Conservation (phyloP, 2,888 invertebrate species). For the Drosophila austrosaltans region DNA sequence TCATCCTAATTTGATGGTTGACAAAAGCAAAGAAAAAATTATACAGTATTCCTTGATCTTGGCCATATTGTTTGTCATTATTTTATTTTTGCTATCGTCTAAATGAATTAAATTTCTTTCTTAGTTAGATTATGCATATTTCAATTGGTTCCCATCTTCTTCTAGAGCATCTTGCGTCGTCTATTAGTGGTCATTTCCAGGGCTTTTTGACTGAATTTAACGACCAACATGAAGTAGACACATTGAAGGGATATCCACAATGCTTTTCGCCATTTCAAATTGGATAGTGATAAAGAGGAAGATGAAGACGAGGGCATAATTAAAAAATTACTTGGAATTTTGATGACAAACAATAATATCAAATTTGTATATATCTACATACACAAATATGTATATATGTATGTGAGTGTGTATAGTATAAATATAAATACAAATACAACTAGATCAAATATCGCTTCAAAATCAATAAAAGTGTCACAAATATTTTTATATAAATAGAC, state of each 20-base stretch:
- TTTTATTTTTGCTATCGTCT: constrained; percentile 51
- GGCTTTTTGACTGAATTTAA: constrained; percentile 18
- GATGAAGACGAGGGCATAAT: not conserved
- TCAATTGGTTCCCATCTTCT: constrained; percentile 13
- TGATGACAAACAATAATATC: not conserved
- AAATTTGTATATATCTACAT: not conserved
- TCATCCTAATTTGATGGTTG: constrained; percentile 16
- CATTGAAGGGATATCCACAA: constrained; percentile 31
- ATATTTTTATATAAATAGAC: constrained; percentile 3
- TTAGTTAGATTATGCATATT: constrained; percentile 16
- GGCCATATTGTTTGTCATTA: constrained; percentile 41
- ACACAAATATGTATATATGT: not conserved
- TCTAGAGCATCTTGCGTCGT: not conserved
- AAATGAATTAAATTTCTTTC: constrained; percentile 32
- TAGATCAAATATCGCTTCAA: not conserved
- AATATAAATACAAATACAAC: not conserved
- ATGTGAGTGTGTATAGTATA: not conserved
- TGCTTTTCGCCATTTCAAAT: constrained; percentile 36
- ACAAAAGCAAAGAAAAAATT: not conserved
- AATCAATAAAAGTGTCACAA: not conserved
- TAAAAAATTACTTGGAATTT: not conserved
- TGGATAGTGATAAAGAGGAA: constrained; percentile 1
- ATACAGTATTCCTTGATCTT: constrained; percentile 20
- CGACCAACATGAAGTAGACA: constrained; percentile 39
- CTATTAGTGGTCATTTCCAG: constrained; percentile 4